These are phyloP conservation scores for Conops quadrifasciatus DNA, from an alignment of 2,888 invertebrate genomes.

Conservation along the genomic window DNA sequence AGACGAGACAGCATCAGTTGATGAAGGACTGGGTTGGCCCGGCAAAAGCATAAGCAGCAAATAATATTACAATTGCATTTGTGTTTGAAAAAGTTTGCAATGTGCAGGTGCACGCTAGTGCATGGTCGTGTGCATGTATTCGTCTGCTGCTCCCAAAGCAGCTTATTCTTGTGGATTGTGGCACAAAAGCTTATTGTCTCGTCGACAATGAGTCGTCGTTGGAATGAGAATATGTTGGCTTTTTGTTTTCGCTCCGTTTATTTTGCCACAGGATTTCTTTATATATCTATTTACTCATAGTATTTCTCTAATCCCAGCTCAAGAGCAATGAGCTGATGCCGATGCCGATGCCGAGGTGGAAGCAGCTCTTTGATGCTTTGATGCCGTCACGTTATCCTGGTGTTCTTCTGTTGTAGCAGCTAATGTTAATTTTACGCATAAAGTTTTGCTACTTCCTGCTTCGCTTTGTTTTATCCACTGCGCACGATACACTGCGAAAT, in stretches of 20 bases:
- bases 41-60: neutral
- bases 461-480: slow-evolving; percentile 12
- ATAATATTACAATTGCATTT: slow-evolving; percentile 20
- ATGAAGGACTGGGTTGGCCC: slow-evolving; percentile 5
- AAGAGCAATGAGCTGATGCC: slow-evolving; percentile 10
- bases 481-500: slow-evolving; percentile 14
- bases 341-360: too few relatives aligned
- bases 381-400: slow-evolving; percentile 1
- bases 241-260: neutral
- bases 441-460: slow-evolving; percentile 22
- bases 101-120: too few relatives aligned
- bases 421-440: slow-evolving; percentile 30
- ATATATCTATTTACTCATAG: neutral
- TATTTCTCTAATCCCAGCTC: slow-evolving; percentile 21
- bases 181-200: slow-evolving; percentile 27
- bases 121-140: neutral
- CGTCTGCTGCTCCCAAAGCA: neutral
- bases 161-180: slow-evolving; percentile 1
- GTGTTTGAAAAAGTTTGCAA: too few relatives aligned
- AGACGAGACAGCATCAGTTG: slow-evolving; percentile 4
- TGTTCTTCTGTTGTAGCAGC: neutral
- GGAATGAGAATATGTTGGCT: neutral
- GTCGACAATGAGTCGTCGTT: neutral
- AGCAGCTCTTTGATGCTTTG: neutral
- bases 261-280: neutral